These are phyloP conservation scores for Leptinotarsa rubiginosa DNA, from an alignment of 2,888 invertebrate genomes.

Conservation along the genomic window DNA sequence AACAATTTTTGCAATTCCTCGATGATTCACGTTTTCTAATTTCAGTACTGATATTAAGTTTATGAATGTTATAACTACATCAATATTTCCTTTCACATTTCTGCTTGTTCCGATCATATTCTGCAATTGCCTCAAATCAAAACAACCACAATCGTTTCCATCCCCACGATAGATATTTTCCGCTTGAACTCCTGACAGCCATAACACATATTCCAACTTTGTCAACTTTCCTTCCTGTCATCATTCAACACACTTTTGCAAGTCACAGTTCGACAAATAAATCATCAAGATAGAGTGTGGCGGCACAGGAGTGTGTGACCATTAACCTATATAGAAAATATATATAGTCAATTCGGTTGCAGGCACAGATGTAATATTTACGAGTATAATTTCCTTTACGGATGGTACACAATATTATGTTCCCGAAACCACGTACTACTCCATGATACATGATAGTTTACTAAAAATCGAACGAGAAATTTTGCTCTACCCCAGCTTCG, in stretches of 20 bases:
- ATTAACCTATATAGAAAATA: conserved; percentile 43
- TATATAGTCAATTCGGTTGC: conserved; percentile 43
- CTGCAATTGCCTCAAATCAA: no score
- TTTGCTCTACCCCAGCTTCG: conserved; percentile 22
- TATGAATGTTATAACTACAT: no score
- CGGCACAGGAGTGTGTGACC: conserved; percentile 34
- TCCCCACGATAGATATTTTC: background rate
- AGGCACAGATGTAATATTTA: conserved; percentile 46
- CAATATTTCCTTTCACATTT: no score
- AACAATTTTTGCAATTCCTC: no score
- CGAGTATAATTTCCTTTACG: conserved; percentile 46
- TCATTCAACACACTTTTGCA: conserved; percentile 24
- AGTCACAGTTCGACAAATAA: conserved; percentile 36
- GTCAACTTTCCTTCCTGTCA: conserved; percentile 20
- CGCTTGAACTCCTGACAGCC: conserved; percentile 2
- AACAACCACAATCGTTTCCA: background rate
- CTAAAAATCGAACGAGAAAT: conserved; percentile 36
- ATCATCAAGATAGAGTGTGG: conserved; percentile 39
- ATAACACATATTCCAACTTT: conserved; percentile 6
- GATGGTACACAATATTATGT: conserved; percentile 38
- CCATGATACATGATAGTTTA: conserved; percentile 36
- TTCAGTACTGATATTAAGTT: no score
- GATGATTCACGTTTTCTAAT: no score
- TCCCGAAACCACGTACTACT: conserved; percentile 29
- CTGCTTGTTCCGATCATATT: no score